Base-by-base conservation (phyloP, 2,888 invertebrate species). In the Torymus auratus region DNA sequence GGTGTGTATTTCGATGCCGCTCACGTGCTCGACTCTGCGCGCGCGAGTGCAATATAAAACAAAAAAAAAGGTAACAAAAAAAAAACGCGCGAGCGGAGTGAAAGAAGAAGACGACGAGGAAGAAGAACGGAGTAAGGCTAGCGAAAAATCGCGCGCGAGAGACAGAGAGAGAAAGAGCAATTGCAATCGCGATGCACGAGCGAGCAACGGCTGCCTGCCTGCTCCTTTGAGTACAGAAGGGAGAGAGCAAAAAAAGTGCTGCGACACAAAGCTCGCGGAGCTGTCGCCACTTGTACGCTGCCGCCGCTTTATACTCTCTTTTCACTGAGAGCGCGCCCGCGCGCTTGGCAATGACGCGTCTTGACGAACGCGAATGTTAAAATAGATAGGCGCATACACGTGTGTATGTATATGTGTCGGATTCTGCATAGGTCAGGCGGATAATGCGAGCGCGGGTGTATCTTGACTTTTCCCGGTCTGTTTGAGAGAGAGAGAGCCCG, bases 181-280 rank as follows among this genome's bases (percentile, higher is more conserved):
- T 72, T 56, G 76, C 64, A 60, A 76, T 75, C 62, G 79, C 72
- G 65, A 79, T 79, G 82, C 79, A 79, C 79, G 82, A 82, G 60
- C 61, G 75, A 60, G 67, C 78, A 65, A 53, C 13, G 52, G 70
- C 11, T 10, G 62, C 14, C 60, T 11, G 12, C 64, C 20, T 62
- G 20, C 62, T 62, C 60, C 77, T 67, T 78, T 68, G 64, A 70
- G 68, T 53, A 61, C 15, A 15, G 62, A n/a, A 5, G 53, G 52
- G 20, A 52, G 53, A 41, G 52, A 23, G 41, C n/a, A 71, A 58
- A 67, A 74, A 76, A 76, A 55, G 74, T 74, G 65, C 65, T 58
- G 60, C 28, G 28, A 28, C 28, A 28, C 28, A 28, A 28, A 28
- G 28, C 50, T 68, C 56, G 50, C 15, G 15, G 7, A 28, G 28